Base-by-base conservation (phyloP, 2,797 vertebrate species). In the Myotis planiceps region DNA sequence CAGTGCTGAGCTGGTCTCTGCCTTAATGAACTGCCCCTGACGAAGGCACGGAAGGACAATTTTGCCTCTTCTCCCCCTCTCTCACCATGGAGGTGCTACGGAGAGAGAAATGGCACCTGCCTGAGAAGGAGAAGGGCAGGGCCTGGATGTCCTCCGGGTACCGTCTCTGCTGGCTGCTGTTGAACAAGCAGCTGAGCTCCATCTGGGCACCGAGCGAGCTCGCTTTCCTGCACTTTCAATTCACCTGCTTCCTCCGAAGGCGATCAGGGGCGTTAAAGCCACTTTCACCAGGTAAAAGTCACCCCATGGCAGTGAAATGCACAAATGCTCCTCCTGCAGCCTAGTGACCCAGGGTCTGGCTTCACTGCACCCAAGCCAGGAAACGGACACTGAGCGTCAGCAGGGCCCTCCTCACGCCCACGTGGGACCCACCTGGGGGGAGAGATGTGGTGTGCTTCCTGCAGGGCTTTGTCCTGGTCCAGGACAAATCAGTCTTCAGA, bases 1-100 rank as follows among this genome's bases (percentile, higher is more conserved):
- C 95, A 90, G 3, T 1, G 14, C 78, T 12, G 42, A 75, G 76
- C 82, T 10, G 3, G 69, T 89, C 69, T 92, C 88, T 74, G 13
- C 94, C 84, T 96, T 96, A 94, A 96, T 71, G 94, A 97, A 65
- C 96, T 74, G 82, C 86, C 88, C 92, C 75, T 93, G 94, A 93
- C 90, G 94, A 78, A 96, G 88, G 79, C 86, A 71, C 69, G 12
- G 12, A 66, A 95, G 88, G 71, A 95, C 95, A n/a, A n/a, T n/a
- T n/a, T n/a, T n/a, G n/a, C n/a, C n/a, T n/a, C n/a, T n/a, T n/a
- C n/a, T n/a, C n/a, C n/a, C n/a, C n/a, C n/a, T n/a, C n/a, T n/a
- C n/a, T n/a, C n/a, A n/a, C n/a, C n/a, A n/a, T n/a, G n/a, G n/a
- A n/a, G n/a, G n/a, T n/a, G n/a, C n/a, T n/a, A n/a, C n/a, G n/a